Base-by-base conservation (phyloP, 2,113 vertebrate genomes). In the Sinocyclocheilus maitianheensis region DNA sequence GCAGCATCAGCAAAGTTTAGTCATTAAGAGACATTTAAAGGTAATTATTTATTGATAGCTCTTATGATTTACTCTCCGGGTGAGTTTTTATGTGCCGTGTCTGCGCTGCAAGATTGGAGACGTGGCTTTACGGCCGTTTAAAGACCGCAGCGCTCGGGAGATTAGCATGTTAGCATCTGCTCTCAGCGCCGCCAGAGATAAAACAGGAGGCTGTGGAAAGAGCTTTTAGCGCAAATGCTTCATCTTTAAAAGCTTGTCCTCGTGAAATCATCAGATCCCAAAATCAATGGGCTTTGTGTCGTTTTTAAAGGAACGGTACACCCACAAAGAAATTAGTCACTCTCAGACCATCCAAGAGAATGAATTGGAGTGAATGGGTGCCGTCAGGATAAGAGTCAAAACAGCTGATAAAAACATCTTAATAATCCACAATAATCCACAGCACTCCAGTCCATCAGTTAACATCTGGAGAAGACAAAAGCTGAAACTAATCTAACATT, bases 21-120 rank as follows among this genome's bases (percentile, higher is more conserved):
- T 95, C 93, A 93, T 95, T 94, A 94, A 94, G 93, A 92, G 89
- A 90, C 90, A 91, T 95, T 96, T 95, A 94, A 93, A 90, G 94
- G 89, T 93, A 94, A 94, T 95, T 96, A 96, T 94, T 95, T 96
- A 95, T 96, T 95, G 92, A 96, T 94, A 94, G 88, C 82, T 90
- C 92, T 89, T 90, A 90, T 93, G 94, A 95, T 95, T 95, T 93
- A 92, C 94, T 87, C 92, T 93, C 91, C 13, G 78, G 89, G 43
- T 89, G 88, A 84, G 84, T 89, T 92, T 91, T 93, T 92, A 90
- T 89, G 84, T 74, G 77, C 77, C 85, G 83, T 85, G 89, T 83
- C 91, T 90, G 89, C 74, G 89, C 60, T 37, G 85, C 86, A 86
- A 89, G 91, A 91, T 93, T 90, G 85, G 83, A 87, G 77, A 43